Evolutionary conservation across 2,113 vertebrate genomes (phyloP).

Genomic region (Saccopteryx bilineata): DNA sequence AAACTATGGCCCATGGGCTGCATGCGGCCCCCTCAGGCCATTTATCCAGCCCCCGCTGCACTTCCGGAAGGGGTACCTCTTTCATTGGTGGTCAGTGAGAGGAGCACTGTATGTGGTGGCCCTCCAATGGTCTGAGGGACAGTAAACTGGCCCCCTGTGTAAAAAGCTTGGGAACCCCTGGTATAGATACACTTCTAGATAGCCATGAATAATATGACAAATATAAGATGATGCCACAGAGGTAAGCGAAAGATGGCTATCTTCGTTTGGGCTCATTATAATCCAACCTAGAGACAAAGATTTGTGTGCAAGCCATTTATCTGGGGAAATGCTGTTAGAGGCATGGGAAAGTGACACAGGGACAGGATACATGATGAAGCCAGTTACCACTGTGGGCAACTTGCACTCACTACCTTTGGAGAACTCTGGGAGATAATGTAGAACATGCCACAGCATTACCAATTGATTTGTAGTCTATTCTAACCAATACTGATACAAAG

Average conservation of each 20-base stretch:
- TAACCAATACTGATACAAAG: not conserved
- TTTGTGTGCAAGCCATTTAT: not conserved
- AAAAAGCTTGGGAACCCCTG: too few relatives aligned
- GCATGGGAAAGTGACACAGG: not conserved
- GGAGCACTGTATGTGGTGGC: too few relatives aligned
- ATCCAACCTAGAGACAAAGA: not conserved
- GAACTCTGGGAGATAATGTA: not conserved
- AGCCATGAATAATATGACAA: not conserved
- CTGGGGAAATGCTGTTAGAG: not conserved
- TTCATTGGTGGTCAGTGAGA: too few relatives aligned
- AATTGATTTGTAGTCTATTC: not conserved
- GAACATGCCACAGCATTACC: not conserved
- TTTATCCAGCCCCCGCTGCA: too few relatives aligned
- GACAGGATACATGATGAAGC: not conserved
- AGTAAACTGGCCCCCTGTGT: too few relatives aligned
- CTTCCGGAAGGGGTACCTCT: too few relatives aligned
- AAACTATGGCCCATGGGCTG: too few relatives aligned
- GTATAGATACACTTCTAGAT: not conserved
- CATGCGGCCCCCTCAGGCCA: too few relatives aligned
- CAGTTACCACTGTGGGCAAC: not conserved
- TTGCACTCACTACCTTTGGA: not conserved
- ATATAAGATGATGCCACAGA: not conserved
- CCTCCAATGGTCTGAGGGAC: too few relatives aligned
- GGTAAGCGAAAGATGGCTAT: not conserved
- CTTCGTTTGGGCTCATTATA: not conserved